Base-by-base conservation (phyloP, 2,797 vertebrate genomes). In the Cossypha niveicapilla region DNA sequence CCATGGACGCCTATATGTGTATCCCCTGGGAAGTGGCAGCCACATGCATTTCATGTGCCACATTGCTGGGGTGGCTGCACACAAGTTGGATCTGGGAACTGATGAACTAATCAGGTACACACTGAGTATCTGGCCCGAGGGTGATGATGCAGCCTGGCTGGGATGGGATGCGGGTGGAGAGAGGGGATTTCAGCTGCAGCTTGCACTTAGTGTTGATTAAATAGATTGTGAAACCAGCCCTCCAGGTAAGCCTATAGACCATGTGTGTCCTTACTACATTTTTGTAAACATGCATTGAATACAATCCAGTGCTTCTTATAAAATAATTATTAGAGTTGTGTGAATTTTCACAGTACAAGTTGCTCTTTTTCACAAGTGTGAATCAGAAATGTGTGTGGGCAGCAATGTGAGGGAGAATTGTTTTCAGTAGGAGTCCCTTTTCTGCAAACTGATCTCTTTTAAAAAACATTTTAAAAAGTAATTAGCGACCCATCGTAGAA, bases 171-270 rank as follows among this genome's bases (percentile, higher is more conserved):
- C 3, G 0, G 25, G 45, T 60, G 75, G 54, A 41, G 54, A 45
- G 54, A 30, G n/a, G 21, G 47, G 57, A 28, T 47, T 77, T 80
- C 73, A 71, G 65, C 88, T 71, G 41, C 76, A 60, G 76, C 62
- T 74, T 74, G 61, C 42, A 9, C 41, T 68, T 77, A 5, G 15
- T 57, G 32, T 58, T 87, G 63, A 60, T 90, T 45, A 82, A 81
- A 76, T 58, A 41, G 86, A 41, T 92, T 80, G 70, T 88, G 73
- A 93, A 94, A 80, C 25, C 37, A 65, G 57, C 65, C 83, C 70
- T 71, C 32, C 24, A 70, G 39, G 80, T 62, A 88, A 80, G 70
- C 35, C 70, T 80, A 2, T 25, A 39, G 56, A 75, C 32, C 32
- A 32, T 51, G 13, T 22, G 18, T 70, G 30, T 51, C 21, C 57